These are phyloP conservation scores for Paramacrobiotus metropolitanus DNA, from an alignment of 1,140 invertebrate genomes.

Conservation along the genomic window DNA sequence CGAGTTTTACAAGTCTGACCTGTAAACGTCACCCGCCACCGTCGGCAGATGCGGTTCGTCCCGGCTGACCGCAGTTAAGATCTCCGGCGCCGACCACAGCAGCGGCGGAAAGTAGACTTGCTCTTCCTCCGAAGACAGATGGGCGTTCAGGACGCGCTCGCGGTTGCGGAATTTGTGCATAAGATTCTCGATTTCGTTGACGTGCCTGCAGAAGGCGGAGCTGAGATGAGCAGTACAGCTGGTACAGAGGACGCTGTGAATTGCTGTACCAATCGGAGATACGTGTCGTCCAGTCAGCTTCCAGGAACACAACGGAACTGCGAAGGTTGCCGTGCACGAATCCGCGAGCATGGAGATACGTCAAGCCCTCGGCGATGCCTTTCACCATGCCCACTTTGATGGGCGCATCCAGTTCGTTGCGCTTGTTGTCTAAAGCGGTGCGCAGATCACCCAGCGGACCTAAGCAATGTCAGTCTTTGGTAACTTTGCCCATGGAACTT, in stretches of 20 bases:
- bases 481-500: too few relatives aligned
- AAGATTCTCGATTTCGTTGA: not conserved
- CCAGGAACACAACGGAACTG: conserved; percentile 15
- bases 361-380: conserved; percentile 16
- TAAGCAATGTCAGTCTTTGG: conserved; percentile 8
- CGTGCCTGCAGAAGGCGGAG: not conserved
- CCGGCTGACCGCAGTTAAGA: not conserved
- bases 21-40: not conserved
- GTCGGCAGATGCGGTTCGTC: not conserved
- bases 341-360: conserved; percentile 14
- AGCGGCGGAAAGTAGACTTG: not conserved
- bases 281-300: conserved; percentile 17
- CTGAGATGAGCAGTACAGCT: not conserved
- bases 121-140: not conserved
- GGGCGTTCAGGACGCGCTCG: not conserved
- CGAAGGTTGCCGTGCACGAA: conserved; percentile 16
- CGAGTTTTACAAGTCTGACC: not conserved
- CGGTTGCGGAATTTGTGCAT: not conserved
- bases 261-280: conserved; percentile 15
- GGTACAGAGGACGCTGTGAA: not conserved
- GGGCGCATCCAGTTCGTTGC: conserved; percentile 14
- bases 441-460: conserved; percentile 14
- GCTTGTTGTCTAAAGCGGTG: conserved; percentile 12
- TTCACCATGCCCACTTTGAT: conserved; percentile 14
- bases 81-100: not conserved